A percentile compares a stretch with the other conserved stretches of the same genome.
phyloP scores from a whole-genome alignment of 2,797 vertebrate species.

The Eidolon dupreanum region DNA sequence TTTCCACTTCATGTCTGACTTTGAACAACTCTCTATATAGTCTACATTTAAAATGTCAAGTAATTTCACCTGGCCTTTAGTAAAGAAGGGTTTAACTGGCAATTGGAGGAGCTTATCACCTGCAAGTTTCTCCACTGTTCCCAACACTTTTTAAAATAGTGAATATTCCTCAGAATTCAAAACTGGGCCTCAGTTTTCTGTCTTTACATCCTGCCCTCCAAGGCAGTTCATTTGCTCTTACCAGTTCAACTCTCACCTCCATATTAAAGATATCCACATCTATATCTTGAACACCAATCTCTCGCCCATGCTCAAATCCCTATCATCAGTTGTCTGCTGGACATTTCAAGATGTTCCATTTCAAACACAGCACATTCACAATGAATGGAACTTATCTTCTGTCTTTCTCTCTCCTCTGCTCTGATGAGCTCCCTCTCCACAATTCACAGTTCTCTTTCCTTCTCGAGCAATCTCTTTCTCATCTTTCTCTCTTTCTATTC shows the following conservation, averaged over 20 bases:
- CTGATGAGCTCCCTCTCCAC: not conserved
- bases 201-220: not conserved
- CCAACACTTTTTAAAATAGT: not conserved
- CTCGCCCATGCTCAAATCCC: not conserved
- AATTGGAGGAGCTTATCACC: not conserved
- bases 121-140: not conserved
- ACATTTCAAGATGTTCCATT: not conserved
- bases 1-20: constrained; percentile 5
- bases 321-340: not conserved
- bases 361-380: not conserved
- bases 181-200: not conserved
- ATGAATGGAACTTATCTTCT: not conserved
- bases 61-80: not conserved
- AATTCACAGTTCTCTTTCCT: not conserved
- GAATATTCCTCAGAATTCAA: not conserved
- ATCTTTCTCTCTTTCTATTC: not conserved
- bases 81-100: not conserved
- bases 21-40: not conserved
- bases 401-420: not conserved
- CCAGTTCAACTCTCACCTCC: not conserved
- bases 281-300: not conserved
- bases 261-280: not conserved
- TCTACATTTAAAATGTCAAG: constrained; percentile 16
- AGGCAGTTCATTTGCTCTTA: not conserved
- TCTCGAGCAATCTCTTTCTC: not conserved